Base-by-base conservation (phyloP, 1,140 invertebrate species). In the Odontomachus brunneus region DNA sequence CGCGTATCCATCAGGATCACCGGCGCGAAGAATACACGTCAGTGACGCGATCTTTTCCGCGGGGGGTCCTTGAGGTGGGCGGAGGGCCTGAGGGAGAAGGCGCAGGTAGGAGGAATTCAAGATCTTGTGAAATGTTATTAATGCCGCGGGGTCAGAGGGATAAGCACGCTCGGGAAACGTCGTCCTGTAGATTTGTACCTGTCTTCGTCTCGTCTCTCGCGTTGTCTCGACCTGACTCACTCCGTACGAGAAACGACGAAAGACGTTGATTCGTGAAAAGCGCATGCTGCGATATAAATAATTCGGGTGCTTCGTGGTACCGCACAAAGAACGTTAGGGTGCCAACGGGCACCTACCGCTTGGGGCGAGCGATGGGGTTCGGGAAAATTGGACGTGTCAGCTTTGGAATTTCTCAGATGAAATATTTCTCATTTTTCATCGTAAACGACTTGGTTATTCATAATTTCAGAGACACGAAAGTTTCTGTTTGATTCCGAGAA, bases 1-100 rank as follows among this genome's bases (percentile, higher is more conserved):
- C 84, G 38, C 67, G 90, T 91, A 93, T 94, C 92, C 92, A 93
- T 94, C 92, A 93, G 91, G 92, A 93, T 93, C 91, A 89, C 84
- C 85, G 38, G 82, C 74, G 82, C 74, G 82, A 84, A 83, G 71
- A 60, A 75, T 83, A 53, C 75, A 67, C 82, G 67, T 84, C 88
- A 88, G 88, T 80, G 87, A 87, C 78, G 87, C 87, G 87, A 85
- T 71, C 78, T 78, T 24, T 87, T 78, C 84, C 67, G 55, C 74
- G 59, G 38, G 62, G 63, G 84, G 73, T 74, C 82, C 72, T 9
- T 55, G 55, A 53, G 49, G 67, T 74, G 63, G 15, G 55, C 26
- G 22, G 53, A 12, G 15, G 29, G 12, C 7, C 22, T 2, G 33
- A 49, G 19, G 3, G 15, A 29, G 38, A 38, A 12, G 29, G 5